Base-by-base conservation (phyloP, 1,140 invertebrate species). In the Drosophila funebris region DNA sequence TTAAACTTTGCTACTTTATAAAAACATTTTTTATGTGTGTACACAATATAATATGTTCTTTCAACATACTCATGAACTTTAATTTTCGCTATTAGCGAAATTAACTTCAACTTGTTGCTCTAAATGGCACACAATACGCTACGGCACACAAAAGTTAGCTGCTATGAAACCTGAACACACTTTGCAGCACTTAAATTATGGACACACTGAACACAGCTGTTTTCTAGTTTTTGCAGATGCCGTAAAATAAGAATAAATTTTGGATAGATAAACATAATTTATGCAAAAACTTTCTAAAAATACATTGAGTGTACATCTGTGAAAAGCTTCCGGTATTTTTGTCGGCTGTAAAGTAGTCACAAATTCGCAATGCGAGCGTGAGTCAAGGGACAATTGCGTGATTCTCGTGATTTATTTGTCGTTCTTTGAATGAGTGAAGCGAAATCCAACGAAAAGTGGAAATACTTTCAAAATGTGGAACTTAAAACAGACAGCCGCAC, bases 391-490 rank as follows among this genome's bases (percentile, higher is more conserved):
- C 2, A 9, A 18, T 18, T 31, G 24, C 46, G 27, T 31, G 46
- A 48, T 27, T 14, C 4, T 46, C 43, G 8, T 46, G 11, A 48
- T 13, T 22, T 22, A 24, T 44, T 46, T 46, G 31, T 29, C 14
- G 8, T 29, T 14, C 31, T 46, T 20, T 33, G 8, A 14, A 0
- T 31, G 27, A 1, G 6, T n/a, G n/a, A 43, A 57, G 11, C 13
- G 3, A 29, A 57, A 57, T 6, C 4, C 22, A 13, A 57, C 27
- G 2, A 11, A 22, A 27, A 16, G 13, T 22, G 11, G 44, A 57
- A 53, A 52, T n/a, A 11, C 11, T 1, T 41, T 14, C 2, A 80
- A 66, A 60, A 90, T 90, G 89, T 62, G 85, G 11, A 75, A 91
- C 31, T 36, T 84, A 2, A 91, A 90, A 37, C 76, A 90, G 22